Percentiles rank a stretch among this genome's conserved stretches.
Evolutionary conservation across 2,113 vertebrate genomes (phyloP).

Genomic region (Ibidorhyncha struthersii): DNA sequence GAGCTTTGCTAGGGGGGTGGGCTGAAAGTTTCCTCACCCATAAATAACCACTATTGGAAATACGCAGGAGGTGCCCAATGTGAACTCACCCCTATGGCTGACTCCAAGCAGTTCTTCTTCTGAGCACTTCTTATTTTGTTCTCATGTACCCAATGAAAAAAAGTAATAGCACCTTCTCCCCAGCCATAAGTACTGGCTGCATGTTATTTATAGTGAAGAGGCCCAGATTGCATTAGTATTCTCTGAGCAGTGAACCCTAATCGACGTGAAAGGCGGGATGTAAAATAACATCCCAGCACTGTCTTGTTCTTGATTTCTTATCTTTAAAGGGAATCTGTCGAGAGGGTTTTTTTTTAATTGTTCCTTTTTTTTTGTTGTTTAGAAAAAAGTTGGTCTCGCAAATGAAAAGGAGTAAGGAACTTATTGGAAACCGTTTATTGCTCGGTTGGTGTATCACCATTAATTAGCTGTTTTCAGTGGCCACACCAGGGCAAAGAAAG

Average conservation of each 20-base stretch:
- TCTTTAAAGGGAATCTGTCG: conserved; percentile 16
- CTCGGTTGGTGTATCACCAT: not conserved
- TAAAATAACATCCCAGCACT: not conserved
- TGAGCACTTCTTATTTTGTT: not conserved
- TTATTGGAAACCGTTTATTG: not conserved
- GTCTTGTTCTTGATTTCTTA: not conserved
- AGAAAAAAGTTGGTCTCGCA: not conserved
- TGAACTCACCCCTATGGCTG: not conserved
- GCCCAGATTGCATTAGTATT: not conserved
- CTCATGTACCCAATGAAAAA: not conserved
- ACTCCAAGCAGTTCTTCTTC: not conserved
- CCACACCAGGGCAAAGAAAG: not conserved
- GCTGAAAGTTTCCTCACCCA: not conserved
- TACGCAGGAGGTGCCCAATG: not conserved
- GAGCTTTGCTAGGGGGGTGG: not conserved
- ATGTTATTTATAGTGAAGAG: not conserved
- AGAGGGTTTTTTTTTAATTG: not conserved
- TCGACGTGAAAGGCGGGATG: not conserved
- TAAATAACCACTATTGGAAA: not conserved
- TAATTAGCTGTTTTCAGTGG: conserved; percentile 8
- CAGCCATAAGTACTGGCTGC: not conserved
- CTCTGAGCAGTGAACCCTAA: conserved; percentile 3
- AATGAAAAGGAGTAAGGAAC: not conserved
- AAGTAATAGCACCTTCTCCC: not conserved
- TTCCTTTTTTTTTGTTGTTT: not conserved